Evolutionary conservation across 2,888 invertebrate species (phyloP).

Genomic region (Timema cristinae): DNA sequence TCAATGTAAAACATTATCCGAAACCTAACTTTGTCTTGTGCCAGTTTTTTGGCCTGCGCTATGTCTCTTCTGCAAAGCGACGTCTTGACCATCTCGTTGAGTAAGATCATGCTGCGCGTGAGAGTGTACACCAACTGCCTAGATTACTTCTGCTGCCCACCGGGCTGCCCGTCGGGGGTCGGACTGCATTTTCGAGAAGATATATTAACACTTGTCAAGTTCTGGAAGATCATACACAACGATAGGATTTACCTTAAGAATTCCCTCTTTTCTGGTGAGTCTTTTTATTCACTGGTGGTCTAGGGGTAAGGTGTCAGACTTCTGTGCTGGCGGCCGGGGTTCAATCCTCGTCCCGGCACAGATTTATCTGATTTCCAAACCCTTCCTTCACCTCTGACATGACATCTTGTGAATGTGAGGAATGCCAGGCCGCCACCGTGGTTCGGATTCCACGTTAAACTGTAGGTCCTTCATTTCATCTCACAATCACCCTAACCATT

Average conservation of each 20-base stretch:
- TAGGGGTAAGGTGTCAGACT: no score
- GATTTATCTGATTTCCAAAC: no score
- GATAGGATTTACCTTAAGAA: conserved; percentile 45
- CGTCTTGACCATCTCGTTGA: conserved; percentile 45
- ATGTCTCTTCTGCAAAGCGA: conserved; percentile 54
- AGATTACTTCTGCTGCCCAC: conserved; percentile 53
- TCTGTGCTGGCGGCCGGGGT: no score
- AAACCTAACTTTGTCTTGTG: background rate
- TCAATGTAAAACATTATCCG: conserved; percentile 13
- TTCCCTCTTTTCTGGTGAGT: conserved; percentile 39
- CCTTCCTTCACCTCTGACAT: no score
- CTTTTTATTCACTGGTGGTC: no score
- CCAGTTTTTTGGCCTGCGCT: conserved; percentile 52
- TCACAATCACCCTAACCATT: no score
- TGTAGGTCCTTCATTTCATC: no score
- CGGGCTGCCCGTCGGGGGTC: conserved; percentile 52
- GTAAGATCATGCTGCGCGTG: conserved; percentile 55
- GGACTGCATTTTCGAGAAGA: conserved; percentile 51
- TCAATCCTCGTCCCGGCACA: no score
- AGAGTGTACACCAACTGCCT: conserved; percentile 56
- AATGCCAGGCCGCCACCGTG: no score
- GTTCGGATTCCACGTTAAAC: no score
- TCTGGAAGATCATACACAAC: conserved; percentile 53
- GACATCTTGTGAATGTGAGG: no score
- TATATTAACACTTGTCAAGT: conserved; percentile 50